Percentiles rank a stretch among this genome's conserved stretches.
These are phyloP conservation scores for Loriculus beryllinus DNA, from an alignment of 2,797 vertebrate genomes.

Conservation along the genomic window DNA sequence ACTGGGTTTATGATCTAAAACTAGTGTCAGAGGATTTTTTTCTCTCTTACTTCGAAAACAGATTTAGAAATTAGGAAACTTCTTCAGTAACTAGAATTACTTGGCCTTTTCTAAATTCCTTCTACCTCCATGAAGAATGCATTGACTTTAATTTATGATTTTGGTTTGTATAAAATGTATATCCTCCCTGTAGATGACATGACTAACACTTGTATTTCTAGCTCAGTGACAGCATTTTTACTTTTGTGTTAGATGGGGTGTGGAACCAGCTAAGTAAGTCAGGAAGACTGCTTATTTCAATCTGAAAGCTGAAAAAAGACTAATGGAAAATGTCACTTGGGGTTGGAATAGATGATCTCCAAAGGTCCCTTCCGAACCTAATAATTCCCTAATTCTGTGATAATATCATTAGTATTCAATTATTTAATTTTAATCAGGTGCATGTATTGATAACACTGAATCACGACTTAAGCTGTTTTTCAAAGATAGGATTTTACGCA, in stretches of 20 bases:
- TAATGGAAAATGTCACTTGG: conserved; percentile 33
- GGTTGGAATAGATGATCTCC: background rate
- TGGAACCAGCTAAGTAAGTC: conserved; percentile 24
- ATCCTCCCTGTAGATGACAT: background rate
- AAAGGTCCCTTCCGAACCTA: background rate
- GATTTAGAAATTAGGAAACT: background rate
- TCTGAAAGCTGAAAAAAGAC: conserved; percentile 48
- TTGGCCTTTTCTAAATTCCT: background rate
- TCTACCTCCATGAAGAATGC: background rate
- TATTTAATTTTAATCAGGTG: conserved; percentile 64
- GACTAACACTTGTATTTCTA: background rate
- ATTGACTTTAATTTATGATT: background rate
- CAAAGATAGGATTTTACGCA: conserved; percentile 43
- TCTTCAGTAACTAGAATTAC: background rate
- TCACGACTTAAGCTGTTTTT: conserved; percentile 30
- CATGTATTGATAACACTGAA: conserved; percentile 50
- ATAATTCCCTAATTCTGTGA: background rate
- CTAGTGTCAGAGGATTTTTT: background rate
- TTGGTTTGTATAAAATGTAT: background rate
- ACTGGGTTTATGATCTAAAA: background rate
- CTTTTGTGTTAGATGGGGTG: conserved; percentile 16
- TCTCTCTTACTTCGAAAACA: background rate
- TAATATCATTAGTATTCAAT: conserved; percentile 47
- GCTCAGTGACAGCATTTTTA: background rate
- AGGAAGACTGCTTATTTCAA: conserved; percentile 49